phyloP scores from a whole-genome alignment of 2,888 invertebrate genomes.

The Mechanitis mazaeus region DNA sequence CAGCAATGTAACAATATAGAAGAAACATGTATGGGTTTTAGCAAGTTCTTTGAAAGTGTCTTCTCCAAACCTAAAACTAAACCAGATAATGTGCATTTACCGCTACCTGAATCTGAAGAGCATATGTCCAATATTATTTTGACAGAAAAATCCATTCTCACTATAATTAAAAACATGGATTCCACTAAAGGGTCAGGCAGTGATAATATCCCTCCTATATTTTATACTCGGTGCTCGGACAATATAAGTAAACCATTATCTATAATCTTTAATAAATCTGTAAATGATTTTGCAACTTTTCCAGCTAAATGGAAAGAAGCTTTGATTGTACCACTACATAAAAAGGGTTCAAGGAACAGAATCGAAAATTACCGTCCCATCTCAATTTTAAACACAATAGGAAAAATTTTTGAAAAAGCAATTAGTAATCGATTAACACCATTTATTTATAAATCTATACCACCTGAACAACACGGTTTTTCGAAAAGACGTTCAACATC shows the following conservation, averaged over 20 bases:
- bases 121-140: no score
- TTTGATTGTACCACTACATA: slow-evolving; percentile 10
- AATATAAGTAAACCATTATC: no score
- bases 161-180: no score
- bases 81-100: slow-evolving; percentile 6
- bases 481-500: neutral
- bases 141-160: no score
- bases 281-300: neutral
- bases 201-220: no score
- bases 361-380: slow-evolving; percentile 14
- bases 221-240: no score
- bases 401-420: slow-evolving; percentile 14
- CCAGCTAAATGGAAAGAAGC: neutral
- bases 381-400: slow-evolving; percentile 11
- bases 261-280: neutral
- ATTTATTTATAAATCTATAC: slow-evolving; percentile 7
- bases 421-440: neutral
- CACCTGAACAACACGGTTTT: slow-evolving; percentile 11
- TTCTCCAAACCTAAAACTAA: slow-evolving; percentile 7
- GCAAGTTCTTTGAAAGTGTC: slow-evolving; percentile 12
- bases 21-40: slow-evolving; percentile 8
- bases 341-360: slow-evolving; percentile 2
- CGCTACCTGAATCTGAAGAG: neutral
- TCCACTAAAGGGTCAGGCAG: no score
- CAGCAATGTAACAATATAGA: neutral